Conservation (phyloP, 2,113 vertebrate genomes). For the Gobius niger region DNA sequence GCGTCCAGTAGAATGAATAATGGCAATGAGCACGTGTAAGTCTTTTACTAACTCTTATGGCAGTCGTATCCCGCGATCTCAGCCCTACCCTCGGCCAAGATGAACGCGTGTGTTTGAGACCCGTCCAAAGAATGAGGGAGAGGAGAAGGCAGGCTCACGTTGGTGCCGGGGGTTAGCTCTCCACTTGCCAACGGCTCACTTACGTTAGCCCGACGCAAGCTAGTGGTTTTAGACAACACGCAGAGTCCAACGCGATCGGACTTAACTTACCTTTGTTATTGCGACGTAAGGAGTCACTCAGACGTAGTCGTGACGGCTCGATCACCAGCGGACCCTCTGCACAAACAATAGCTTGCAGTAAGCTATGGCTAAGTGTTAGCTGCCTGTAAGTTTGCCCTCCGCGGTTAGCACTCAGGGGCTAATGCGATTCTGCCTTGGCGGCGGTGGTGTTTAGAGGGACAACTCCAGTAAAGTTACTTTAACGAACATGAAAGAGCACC, state of each 20-base stretch:
- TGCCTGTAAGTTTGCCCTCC: constrained; percentile 52
- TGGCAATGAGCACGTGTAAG: constrained; percentile 76
- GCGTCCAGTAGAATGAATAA: constrained; percentile 75
- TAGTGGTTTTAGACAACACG: constrained; percentile 24
- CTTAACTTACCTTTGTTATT: rapidly evolving
- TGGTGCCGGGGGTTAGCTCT: constrained; percentile 42
- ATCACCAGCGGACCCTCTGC: rapidly evolving
- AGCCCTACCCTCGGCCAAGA: rapidly evolving
- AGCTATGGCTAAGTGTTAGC: constrained; percentile 31
- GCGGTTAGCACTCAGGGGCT: constrained; percentile 38
- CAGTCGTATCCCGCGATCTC: rapidly evolving
- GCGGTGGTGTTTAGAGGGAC: constrained; percentile 11
- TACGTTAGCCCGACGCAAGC: constrained; percentile 32
- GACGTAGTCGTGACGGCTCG: rapidly evolving
- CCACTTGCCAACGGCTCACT: constrained; percentile 22
- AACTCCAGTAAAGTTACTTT: background rate
- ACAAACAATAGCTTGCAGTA: background rate
- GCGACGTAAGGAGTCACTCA: rapidly evolving
- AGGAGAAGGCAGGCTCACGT: constrained; percentile 15
- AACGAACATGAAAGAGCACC: background rate
- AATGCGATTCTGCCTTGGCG: constrained; percentile 27
- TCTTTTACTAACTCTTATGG: constrained; percentile 11
- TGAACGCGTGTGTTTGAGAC: rapidly evolving
- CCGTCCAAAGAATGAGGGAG: background rate
- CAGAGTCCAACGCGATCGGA: background rate